Evolutionary conservation across 2,888 invertebrate genomes (phyloP).

Genomic region (Erpobdella octoculata): DNA sequence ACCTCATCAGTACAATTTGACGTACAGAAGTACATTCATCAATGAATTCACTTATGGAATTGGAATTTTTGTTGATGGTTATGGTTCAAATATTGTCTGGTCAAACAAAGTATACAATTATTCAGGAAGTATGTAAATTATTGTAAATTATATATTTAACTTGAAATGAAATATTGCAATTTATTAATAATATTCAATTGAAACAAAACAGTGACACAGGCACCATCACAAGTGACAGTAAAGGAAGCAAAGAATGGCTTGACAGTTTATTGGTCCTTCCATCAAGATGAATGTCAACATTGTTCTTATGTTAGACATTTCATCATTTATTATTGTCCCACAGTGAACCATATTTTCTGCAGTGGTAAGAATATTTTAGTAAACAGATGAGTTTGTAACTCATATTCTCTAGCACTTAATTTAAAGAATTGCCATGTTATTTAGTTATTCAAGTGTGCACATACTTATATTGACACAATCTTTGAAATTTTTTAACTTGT

Average conservation of each 20-base stretch:
- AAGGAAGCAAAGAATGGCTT: background rate
- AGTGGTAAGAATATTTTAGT: background rate
- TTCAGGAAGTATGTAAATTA: background rate
- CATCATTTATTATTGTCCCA: background rate
- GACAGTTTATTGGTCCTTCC: background rate
- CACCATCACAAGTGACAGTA: background rate
- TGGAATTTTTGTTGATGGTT: background rate
- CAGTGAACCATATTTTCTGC: background rate
- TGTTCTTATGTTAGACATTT: background rate
- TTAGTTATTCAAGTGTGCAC: too few relatives aligned
- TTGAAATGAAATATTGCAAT: background rate
- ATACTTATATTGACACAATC: too few relatives aligned
- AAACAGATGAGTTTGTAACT: too few relatives aligned
- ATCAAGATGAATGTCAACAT: background rate
- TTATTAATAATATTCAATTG: background rate
- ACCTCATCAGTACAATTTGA: too few relatives aligned
- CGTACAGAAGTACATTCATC: too few relatives aligned
- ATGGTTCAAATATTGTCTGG: background rate
- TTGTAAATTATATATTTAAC: too few relatives aligned
- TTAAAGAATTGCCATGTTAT: too few relatives aligned
- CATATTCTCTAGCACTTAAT: too few relatives aligned
- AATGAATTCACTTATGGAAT: slow-evolving; percentile 4
- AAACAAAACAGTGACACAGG: too few relatives aligned
- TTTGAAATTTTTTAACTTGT: too few relatives aligned
- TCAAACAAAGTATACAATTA: background rate